Conservation (phyloP, 2,113 vertebrate genomes). For the Garra rufa region DNA sequence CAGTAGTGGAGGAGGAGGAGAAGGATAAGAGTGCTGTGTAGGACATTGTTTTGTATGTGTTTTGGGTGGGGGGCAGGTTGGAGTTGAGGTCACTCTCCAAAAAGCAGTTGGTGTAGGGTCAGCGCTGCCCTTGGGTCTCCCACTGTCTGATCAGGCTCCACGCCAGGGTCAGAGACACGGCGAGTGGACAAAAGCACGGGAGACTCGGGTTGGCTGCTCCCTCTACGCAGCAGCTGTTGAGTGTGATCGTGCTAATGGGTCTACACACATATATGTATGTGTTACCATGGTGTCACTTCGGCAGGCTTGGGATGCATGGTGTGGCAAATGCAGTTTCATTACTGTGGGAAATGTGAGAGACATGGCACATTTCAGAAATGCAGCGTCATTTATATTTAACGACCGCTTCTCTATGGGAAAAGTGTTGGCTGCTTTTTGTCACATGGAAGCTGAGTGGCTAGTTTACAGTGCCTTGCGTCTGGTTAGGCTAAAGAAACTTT, state of each 20-base stretch:
- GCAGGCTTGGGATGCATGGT: conserved; percentile 26
- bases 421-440: conserved; percentile 14
- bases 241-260: conserved; percentile 75
- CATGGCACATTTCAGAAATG: conserved; percentile 40
- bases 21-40: conserved; percentile 67
- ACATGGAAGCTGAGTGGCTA: conserved; percentile 2
- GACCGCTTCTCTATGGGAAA: conserved; percentile 7
- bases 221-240: conserved; percentile 75
- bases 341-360: conserved; percentile 42
- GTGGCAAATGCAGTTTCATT: conserved; percentile 43
- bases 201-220: conserved; percentile 66
- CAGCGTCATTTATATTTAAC: conserved; percentile 42
- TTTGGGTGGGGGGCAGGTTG: conserved; percentile 43
- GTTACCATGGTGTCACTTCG: conserved; percentile 57
- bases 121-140: conserved; percentile 36
- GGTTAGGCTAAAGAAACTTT: background rate
- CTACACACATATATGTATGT: conserved; percentile 60
- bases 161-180: conserved; percentile 66
- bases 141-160: conserved; percentile 53
- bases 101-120: conserved; percentile 48
- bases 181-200: conserved; percentile 65
- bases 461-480: too few species aligned
- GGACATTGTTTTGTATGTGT: conserved; percentile 58
- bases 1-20: conserved; percentile 60
- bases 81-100: conserved; percentile 54